Evolutionary conservation across 1,140 invertebrate species (phyloP), one percentile per base, ranked within the genome.

Genomic region (Whitmania pigra): DNA sequence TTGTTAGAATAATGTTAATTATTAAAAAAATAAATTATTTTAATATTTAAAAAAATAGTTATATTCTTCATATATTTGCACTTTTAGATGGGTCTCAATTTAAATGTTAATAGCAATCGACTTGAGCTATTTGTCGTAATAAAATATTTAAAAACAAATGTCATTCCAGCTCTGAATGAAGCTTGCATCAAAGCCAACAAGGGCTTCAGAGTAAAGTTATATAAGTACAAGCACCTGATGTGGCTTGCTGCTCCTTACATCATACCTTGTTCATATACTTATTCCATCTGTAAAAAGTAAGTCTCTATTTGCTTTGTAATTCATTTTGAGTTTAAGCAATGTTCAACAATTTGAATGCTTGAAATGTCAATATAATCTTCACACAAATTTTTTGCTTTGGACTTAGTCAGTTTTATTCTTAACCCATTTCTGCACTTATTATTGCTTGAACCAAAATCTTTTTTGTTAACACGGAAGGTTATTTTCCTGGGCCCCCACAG

Each of bases 161-260:
- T 27, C 36, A 71, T 77, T 78, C 71, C 79, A 94, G 90, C 92
- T 77, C 90, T 96, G 79, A 90, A 94, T 86, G 89, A 92, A 78
- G 92, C 92, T 0, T 93, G 93, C 75, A 90, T 93, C 77, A 87
- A 90, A 1, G 90, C 91, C 0, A 94, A 95, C 79, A 91, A 89
- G 79, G 91, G 91, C 20, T 79, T 95, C 40, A 84, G 92, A 43
- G 94, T 92, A 81, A 93, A 91, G 90, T 80, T 95, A 29, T 91
- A 92, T 79, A 88, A 89, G 76, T 88, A 94, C 80, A 88, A 90
- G 75, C 80, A 92, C 53, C 80, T 93, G 0, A 89, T 89, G 0
- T 80, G 92, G 4, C 82, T 94, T 18, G 88, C 88, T 70, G 82
- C 94, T 49, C 92, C 93, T 0, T 94, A 89, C 76, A 87, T 89